Conservation (phyloP, 2,113 vertebrate species). For the Pithys albifrons region DNA sequence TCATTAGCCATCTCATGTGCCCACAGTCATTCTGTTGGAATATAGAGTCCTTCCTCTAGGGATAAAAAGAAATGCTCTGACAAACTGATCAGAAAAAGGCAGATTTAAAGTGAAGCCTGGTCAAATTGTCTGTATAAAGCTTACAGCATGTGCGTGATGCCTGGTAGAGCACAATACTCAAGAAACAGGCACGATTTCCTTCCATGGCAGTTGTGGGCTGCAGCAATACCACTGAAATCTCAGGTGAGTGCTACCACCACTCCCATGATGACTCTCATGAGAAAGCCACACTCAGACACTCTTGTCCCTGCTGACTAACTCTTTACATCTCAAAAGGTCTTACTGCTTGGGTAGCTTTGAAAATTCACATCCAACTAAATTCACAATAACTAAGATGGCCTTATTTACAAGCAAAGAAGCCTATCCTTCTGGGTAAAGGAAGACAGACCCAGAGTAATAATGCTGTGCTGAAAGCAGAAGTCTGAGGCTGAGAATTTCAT, state of each 20-base stretch:
- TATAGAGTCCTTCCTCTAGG: neutral
- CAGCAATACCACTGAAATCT: neutral
- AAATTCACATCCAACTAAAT: neutral
- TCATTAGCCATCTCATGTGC: fast-evolving
- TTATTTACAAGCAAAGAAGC: neutral
- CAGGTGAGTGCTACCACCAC: neutral
- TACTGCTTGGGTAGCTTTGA: neutral
- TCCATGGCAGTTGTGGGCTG: neutral
- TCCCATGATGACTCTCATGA: fast-evolving
- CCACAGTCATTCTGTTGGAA: neutral
- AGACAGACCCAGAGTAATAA: neutral
- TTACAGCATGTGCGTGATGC: neutral
- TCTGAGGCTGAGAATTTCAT: neutral
- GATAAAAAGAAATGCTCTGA: neutral
- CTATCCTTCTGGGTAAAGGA: neutral
- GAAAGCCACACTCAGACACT: neutral
- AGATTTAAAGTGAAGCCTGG: neutral
- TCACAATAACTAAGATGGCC: neutral
- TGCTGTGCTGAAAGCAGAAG: neutral
- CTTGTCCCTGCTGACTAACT: neutral
- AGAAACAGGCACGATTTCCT: neutral
- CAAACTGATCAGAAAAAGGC: neutral
- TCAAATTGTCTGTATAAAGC: neutral
- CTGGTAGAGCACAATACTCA: neutral
- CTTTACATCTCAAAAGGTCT: neutral